Evolutionary conservation across 23 tunicate genomes (phyloP), one percentile per base, ranked within the genome.

Genomic region (Halocynthia roretzi): DNA sequence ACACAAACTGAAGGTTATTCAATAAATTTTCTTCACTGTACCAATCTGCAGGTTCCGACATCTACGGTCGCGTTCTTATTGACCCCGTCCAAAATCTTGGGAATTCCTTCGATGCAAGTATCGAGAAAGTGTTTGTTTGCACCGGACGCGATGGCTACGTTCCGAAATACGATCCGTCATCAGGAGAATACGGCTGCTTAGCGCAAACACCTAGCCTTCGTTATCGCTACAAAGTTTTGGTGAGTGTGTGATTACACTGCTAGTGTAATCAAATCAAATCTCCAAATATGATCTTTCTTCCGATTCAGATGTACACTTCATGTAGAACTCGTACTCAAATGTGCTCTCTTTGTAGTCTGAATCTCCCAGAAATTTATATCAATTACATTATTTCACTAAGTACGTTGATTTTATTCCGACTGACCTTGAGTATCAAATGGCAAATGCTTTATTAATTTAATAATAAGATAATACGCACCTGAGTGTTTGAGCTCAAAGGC

Each of bases 61-160:
- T 94, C 44, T 94, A 72, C 52, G 99, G 99, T 6, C 81, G 99
- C 7, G 99, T 94, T 5, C 48, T 80, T 51, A 96, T 94, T 0
- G 99, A 94, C 61, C 99, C 99, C 6, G 91, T 94, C 19, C 99
- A 94, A 53, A 84, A 84, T 55, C 84, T 94, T 15, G 99, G 99
- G 63, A 73, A 58, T 53, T 88, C 95, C 53, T 94, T 94, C 49
- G 94, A 85, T 52, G 91, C 90, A 57, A 88, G 56, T 67, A 94
- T 94, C 66, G 99, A 94, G 56, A 94, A 94, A 72, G 99, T 94
- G 71, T 94, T 94, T 71, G 68, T 94, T 20, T 94, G 99, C 82
- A 85, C 89, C 53, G 99, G 99, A 31, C 70, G 78, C 8, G 94
- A 88, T 52, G 99, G 99, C 5, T 94, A 94, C 82, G 84, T 94